Base-by-base conservation (phyloP, 1,140 invertebrate species). In the Sipha flava region DNA sequence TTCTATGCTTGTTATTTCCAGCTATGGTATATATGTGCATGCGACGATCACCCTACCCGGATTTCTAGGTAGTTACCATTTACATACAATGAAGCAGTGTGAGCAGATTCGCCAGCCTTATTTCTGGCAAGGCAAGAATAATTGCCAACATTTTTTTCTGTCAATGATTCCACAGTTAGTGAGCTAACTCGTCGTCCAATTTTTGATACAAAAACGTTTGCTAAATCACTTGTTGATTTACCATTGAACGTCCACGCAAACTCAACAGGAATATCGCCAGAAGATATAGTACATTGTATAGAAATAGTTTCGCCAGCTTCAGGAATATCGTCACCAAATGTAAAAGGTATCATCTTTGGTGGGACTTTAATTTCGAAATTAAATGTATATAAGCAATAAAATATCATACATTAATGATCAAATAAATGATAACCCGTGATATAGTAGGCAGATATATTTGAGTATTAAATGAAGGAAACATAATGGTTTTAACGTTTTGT, bases 261-360 rank as follows among this genome's bases (percentile, higher is more conserved):
- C 77, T 85, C 88, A 79, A 91, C 83, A 3, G 90, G 90, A 47
- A 88, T 85, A 83, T 91, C 90, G 16, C 90, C 90, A 80, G 89
- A 88, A 52, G 88, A 88, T 49, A 92, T 90, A 54, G 89, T 88
- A 85, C 91, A 93, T 49, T 89, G 87, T 43, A 90, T 80, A 18
- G 85, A 84, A 10, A 83, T 83, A 3, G 84, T 81, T 64, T 85
- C 82, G n/a, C 86, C 85, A 34, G 83, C 81, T 72, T 83, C 81
- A 31, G 82, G 89, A 57, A 91, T 90, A 82, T 92, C 91, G 79
- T 93, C 91, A 82, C 49, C 85, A 81, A 77, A 84, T 70, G 57
- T 83, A 84, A 93, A 92, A 66, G 91, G 90, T 82, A 88, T 87
- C 83, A 93, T 91, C 86, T 91, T 89, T 80, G 91, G 91, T 82